These are phyloP conservation scores for Antedon mediterranea DNA, from an alignment of 53 echinoderm and acorn worm species.

Conservation along the genomic window DNA sequence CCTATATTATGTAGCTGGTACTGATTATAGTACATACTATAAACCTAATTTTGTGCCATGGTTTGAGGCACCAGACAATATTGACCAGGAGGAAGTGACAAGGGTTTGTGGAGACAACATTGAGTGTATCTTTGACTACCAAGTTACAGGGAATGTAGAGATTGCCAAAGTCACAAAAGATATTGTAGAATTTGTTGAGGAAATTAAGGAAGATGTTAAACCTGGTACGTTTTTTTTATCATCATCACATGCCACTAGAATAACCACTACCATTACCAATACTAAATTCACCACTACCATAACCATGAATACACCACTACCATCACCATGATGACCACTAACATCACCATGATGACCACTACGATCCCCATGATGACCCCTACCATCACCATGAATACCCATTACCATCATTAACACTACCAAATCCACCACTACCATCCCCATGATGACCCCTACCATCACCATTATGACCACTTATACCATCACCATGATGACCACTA, in stretches of 20 bases:
- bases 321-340: too few species aligned
- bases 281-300: background rate
- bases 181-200: background rate
- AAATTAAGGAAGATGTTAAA: background rate
- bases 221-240: background rate
- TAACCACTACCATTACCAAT: background rate
- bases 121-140: background rate
- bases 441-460: too few species aligned
- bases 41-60: background rate
- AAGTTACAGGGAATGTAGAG: background rate
- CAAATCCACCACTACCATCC: background rate
- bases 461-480: background rate
- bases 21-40: background rate
- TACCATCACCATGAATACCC: too few species aligned
- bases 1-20: background rate
- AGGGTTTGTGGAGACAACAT: background rate
- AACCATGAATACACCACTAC: too few species aligned
- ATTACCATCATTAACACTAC: too few species aligned
- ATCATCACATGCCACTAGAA: background rate
- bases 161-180: background rate
- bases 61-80: background rate
- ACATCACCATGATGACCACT: background rate
- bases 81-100: background rate
- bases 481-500: background rate
- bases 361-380: background rate